Evolutionary conservation across 2,797 vertebrate species (phyloP), one percentile per base, ranked within the genome.

Genomic region (Sphaeramia orbicularis): DNA sequence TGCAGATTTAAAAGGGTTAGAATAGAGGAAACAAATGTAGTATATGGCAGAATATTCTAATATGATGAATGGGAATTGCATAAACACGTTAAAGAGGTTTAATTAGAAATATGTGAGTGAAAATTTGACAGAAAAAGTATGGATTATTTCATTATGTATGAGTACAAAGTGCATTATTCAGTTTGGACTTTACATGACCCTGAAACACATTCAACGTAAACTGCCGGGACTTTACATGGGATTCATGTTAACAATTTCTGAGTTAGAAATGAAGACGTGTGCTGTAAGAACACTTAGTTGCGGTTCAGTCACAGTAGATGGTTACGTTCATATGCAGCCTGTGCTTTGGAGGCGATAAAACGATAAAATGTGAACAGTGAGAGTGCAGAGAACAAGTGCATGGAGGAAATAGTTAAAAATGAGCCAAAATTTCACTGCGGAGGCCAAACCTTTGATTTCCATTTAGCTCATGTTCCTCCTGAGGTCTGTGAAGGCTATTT

Each of bases 401-500:
- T 48, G 37, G 30, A 54, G 65, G 54, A 80, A 83, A 61, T 59
- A 24, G 42, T 51, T 52, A 27, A 57, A 88, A 84, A 76, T 80
- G 64, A 76, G 21, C 54, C 45, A 32, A 74, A 79, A 72, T 74
- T 78, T 82, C 49, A 48, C 60, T 40, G 68, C 66, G 68, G 36
- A 45, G 71, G 56, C 48, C 70, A 73, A 72, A 63, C 52, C 68
- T 80, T 83, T 85, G 80, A 87, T 85, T 89, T 78, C 66, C 71
- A 78, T 86, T 81, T 84, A 80, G 53, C 75, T 76, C 7, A 6
- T 83, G 67, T 54, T 87, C 71, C 68, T 86, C 74, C 62, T 69
- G 68, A 67, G 81, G 70, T 54, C 51, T 2, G 38, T 48, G 73
- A 84, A 76, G 83, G 78, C 80, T 86, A 81, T 85, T 91, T 90